phyloP scores from a whole-genome alignment of 2,113 vertebrate species.

The Polyodon spathula region DNA sequence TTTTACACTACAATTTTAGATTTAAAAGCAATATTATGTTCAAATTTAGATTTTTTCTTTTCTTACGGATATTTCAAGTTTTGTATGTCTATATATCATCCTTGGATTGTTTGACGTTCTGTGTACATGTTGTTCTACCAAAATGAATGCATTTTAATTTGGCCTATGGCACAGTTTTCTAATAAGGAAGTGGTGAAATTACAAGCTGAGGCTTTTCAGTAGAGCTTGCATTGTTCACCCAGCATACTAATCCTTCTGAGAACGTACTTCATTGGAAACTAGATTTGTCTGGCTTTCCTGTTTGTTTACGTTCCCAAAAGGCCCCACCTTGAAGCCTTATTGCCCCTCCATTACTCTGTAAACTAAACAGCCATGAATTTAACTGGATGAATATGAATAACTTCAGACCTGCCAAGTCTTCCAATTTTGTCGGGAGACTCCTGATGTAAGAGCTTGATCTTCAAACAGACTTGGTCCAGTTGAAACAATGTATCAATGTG shows the following conservation, averaged over 20 bases:
- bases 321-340: too few species aligned
- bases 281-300: too few species aligned
- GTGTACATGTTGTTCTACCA: not conserved
- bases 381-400: too few species aligned
- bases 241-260: conserved; percentile 8
- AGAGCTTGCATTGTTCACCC: conserved; percentile 11
- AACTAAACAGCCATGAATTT: too few species aligned
- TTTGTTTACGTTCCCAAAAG: too few species aligned
- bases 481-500: too few species aligned
- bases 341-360: too few species aligned
- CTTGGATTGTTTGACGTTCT: conserved; percentile 2
- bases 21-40: not conserved
- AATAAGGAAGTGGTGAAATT: conserved; percentile 12
- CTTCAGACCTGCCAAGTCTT: too few species aligned
- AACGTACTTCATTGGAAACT: too few species aligned
- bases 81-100: not conserved
- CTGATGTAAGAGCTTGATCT: too few species aligned
- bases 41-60: conserved; percentile 7
- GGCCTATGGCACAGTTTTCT: conserved; percentile 7
- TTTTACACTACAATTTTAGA: conserved; percentile 7
- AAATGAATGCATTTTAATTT: conserved; percentile 15
- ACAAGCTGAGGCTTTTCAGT: conserved; percentile 5
- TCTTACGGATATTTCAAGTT: conserved; percentile 1
- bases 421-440: too few species aligned
- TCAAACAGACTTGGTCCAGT: too few species aligned